Percentiles rank a stretch among this genome's conserved stretches.
Conservation (phyloP, 2,113 vertebrate genomes). For the Ochotona princeps region DNA sequence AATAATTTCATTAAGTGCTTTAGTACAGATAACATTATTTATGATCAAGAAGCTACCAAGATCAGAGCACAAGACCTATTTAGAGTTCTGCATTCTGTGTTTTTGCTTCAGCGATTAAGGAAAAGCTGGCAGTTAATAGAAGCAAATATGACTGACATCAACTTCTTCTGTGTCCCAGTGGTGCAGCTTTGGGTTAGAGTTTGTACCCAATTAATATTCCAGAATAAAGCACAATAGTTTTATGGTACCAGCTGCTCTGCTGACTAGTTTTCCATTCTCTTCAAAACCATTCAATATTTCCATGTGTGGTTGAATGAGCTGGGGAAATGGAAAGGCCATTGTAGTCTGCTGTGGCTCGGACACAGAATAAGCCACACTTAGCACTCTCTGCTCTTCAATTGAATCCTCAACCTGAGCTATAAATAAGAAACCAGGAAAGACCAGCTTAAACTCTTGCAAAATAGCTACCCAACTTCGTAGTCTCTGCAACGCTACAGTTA, state of each 20-base stretch:
- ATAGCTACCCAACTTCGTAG: neutral
- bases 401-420: neutral
- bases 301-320: neutral
- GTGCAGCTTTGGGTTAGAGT: neutral
- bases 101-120: neutral
- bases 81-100: no score
- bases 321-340: neutral
- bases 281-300: neutral
- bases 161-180: neutral
- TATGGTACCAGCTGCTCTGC: neutral
- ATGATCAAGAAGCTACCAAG: neutral
- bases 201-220: neutral
- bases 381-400: neutral
- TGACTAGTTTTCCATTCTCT: neutral
- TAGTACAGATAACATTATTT: neutral
- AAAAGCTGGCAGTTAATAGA: neutral
- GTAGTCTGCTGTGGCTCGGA: neutral
- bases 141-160: neutral
- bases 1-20: neutral
- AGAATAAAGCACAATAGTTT: neutral
- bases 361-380: neutral
- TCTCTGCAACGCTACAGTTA: neutral
- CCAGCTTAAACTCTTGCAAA: neutral
- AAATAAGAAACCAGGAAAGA: neutral
- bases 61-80: neutral